Evolutionary conservation across 2,888 invertebrate genomes (phyloP).

Genomic region (Trichacis sp.): DNA sequence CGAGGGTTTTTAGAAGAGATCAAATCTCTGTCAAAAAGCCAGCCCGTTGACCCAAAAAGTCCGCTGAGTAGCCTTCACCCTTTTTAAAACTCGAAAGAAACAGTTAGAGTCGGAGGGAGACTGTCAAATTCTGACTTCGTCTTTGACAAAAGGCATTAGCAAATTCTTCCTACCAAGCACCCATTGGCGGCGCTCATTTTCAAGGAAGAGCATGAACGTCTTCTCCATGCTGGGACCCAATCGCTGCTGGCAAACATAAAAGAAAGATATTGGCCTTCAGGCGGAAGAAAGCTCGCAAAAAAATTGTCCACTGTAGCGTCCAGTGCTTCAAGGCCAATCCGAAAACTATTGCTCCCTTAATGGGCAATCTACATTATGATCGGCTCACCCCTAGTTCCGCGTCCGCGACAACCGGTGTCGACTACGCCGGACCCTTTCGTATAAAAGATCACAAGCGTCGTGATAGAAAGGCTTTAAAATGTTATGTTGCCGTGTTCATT

Average conservation of each 20-base stretch:
- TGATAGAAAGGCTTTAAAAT: conserved; percentile 33
- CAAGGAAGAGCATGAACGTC: conserved; percentile 17
- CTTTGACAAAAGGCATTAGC: conserved; percentile 1
- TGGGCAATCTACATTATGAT: conserved; percentile 47
- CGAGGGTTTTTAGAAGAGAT: no score
- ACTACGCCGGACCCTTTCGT: conserved; percentile 45
- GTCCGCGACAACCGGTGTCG: conserved; percentile 40
- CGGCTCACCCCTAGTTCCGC: conserved; percentile 33
- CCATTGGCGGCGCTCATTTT: conserved; percentile 4
- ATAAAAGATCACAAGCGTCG: conserved; percentile 37
- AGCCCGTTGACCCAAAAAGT: no score
- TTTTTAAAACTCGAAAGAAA: no score
- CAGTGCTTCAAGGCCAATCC: conserved; percentile 37
- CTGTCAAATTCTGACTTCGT: background rate
- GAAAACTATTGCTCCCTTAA: conserved; percentile 25
- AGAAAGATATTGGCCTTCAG: conserved; percentile 42
- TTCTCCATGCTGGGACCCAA: conserved; percentile 41
- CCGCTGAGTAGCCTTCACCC: no score
- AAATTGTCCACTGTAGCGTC: conserved; percentile 37
- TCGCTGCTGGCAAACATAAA: conserved; percentile 38
- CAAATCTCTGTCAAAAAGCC: no score
- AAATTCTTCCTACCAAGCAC: background rate
- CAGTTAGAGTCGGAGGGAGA: conserved; percentile 12
- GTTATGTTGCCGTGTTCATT: conserved; percentile 41
- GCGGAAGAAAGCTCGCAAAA: conserved; percentile 32